These are phyloP conservation scores for Bombus affinis DNA, from an alignment of 1,140 invertebrate genomes.

Conservation along the genomic window DNA sequence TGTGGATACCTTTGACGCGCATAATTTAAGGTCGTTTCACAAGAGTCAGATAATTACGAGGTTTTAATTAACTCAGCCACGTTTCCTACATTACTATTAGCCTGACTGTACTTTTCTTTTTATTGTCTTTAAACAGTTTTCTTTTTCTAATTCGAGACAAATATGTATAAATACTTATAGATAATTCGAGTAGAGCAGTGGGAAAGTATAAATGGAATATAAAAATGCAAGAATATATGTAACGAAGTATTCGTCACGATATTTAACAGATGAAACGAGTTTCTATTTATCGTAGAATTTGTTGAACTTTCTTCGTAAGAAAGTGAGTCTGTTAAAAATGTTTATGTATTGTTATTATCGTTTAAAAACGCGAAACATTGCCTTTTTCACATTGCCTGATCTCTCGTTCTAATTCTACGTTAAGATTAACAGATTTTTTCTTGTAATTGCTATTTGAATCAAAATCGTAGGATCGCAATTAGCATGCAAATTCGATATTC, in stretches of 20 bases:
- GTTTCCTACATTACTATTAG: neutral
- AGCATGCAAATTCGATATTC: too few species aligned
- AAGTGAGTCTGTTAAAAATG: too few species aligned
- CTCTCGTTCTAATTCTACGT: too few species aligned
- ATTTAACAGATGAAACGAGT: neutral
- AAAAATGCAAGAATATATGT: neutral
- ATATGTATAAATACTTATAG: neutral
- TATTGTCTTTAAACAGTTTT: neutral
- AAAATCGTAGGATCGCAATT: neutral
- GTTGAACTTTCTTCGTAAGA: neutral
- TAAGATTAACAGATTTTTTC: neutral
- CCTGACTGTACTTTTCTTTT: neutral
- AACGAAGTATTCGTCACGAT: neutral
- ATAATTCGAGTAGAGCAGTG: too few species aligned
- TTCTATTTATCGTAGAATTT: neutral
- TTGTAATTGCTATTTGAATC: neutral
- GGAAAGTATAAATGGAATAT: neutral
- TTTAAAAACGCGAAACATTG: too few species aligned
- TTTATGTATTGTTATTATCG: too few species aligned
- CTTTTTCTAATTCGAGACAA: neutral
- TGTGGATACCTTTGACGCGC: too few species aligned
- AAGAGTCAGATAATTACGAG: neutral
- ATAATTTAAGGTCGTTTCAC: neutral
- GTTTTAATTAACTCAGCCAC: neutral
- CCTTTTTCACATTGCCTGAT: too few species aligned